Evolutionary conservation across 2,888 invertebrate genomes (phyloP).

Genomic region (Acronicta alni): DNA sequence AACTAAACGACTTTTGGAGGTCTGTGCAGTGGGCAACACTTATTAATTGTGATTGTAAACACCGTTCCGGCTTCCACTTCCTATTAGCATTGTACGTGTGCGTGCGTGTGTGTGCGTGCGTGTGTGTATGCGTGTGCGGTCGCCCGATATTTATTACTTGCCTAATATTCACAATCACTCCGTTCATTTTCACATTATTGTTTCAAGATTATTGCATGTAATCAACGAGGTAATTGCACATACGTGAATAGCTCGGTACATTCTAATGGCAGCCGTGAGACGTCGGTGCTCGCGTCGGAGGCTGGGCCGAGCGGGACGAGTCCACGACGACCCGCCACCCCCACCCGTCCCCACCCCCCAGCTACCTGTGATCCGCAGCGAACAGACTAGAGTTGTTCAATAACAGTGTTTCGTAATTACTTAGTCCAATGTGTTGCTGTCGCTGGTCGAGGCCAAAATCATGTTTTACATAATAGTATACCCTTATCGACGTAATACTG

Average conservation of each 20-base stretch:
- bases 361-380: too few species aligned
- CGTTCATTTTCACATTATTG: conserved; percentile 6
- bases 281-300: too few species aligned
- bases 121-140: too few species aligned
- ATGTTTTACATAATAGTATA: neutral
- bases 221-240: neutral
- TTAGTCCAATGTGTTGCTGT: neutral
- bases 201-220: neutral
- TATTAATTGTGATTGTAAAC: too few species aligned
- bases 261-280: neutral
- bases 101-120: too few species aligned
- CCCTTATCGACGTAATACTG: neutral
- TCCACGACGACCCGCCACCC: too few species aligned
- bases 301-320: too few species aligned
- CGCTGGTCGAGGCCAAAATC: neutral
- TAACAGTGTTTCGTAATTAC: neutral
- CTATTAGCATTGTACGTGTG: too few species aligned
- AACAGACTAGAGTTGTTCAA: neutral
- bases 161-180: conserved; percentile 6
- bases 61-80: too few species aligned
- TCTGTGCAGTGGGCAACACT: too few species aligned
- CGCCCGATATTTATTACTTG: neutral
- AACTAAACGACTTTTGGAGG: too few species aligned
- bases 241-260: neutral
- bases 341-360: too few species aligned